Percentiles rank a stretch among this genome's conserved stretches.
Conservation (phyloP, 2,113 vertebrate genomes). For the Hemichromis elongatus region DNA sequence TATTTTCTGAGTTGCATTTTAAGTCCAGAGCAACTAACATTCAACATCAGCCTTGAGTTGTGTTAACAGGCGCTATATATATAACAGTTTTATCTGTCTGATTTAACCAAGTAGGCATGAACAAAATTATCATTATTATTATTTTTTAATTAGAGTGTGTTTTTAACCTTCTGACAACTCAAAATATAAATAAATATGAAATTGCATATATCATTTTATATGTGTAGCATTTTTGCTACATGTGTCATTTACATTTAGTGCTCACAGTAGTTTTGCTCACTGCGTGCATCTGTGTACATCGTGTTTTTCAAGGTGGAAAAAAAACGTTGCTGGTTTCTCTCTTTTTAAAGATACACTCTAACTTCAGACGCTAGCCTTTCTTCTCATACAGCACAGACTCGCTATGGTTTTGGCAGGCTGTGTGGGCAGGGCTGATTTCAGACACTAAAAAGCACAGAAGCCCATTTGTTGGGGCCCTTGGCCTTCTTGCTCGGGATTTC, state of each 20-base stretch:
- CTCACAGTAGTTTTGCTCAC: neutral
- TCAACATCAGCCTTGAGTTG: neutral
- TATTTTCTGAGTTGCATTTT: neutral
- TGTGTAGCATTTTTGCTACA: neutral
- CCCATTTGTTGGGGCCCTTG: conserved; percentile 39
- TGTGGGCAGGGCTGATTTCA: neutral
- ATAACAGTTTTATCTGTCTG: neutral
- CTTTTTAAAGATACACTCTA: neutral
- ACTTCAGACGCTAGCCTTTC: neutral
- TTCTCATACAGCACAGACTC: neutral
- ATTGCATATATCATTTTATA: neutral
- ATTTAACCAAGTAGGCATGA: neutral
- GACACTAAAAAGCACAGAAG: conserved; percentile 32
- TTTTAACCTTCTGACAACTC: neutral
- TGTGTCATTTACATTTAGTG: neutral
- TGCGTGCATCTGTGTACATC: neutral
- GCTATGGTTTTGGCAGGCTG: neutral
- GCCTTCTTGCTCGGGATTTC: conserved; percentile 46
- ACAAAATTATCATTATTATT: too few species aligned
- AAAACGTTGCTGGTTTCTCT: neutral
- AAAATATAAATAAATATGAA: neutral
- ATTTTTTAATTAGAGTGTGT: neutral
- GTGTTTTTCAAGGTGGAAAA: neutral
- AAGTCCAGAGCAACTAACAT: neutral
- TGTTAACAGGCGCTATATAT: neutral